phyloP scores from a whole-genome alignment of 2,797 vertebrate species.

The Xiphophorus birchmanni region DNA sequence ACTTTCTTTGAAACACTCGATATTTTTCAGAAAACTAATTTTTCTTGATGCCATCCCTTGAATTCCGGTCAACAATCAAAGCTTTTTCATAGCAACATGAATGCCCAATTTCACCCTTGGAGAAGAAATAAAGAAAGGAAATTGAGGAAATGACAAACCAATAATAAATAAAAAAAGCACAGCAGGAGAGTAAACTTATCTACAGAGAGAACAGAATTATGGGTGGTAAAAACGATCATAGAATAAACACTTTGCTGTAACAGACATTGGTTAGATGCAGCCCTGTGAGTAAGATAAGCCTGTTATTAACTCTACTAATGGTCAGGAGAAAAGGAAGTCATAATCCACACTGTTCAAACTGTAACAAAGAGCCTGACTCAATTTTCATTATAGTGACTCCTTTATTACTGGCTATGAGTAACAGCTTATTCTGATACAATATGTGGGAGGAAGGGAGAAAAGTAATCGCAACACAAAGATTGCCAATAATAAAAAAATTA shows the following conservation, averaged over 20 bases:
- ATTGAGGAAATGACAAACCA: slow-evolving; percentile 30
- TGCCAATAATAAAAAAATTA: neutral
- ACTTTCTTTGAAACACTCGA: slow-evolving; percentile 48
- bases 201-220: slow-evolving; percentile 35
- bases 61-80: slow-evolving; percentile 45
- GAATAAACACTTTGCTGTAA: slow-evolving; percentile 59
- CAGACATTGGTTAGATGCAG: slow-evolving; percentile 43
- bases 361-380: slow-evolving; percentile 36
- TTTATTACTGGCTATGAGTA: slow-evolving; percentile 13
- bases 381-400: slow-evolving; percentile 38
- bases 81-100: slow-evolving; percentile 60
- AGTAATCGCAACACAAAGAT: slow-evolving; percentile 4
- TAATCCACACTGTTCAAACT: slow-evolving; percentile 53
- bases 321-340: slow-evolving; percentile 44
- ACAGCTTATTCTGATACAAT: slow-evolving; percentile 7
- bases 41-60: slow-evolving; percentile 32
- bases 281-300: slow-evolving; percentile 48
- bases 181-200: slow-evolving; percentile 41
- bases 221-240: slow-evolving; percentile 37
- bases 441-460: neutral
- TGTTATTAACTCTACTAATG: slow-evolving; percentile 64
- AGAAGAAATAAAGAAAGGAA: slow-evolving; percentile 33
- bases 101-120: slow-evolving; percentile 21
- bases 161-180: slow-evolving; percentile 48
- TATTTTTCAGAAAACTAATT: slow-evolving; percentile 52